Percentiles rank a stretch among this genome's conserved stretches.
Conservation (phyloP, 2,797 vertebrate species). For the Chelon labrosus region DNA sequence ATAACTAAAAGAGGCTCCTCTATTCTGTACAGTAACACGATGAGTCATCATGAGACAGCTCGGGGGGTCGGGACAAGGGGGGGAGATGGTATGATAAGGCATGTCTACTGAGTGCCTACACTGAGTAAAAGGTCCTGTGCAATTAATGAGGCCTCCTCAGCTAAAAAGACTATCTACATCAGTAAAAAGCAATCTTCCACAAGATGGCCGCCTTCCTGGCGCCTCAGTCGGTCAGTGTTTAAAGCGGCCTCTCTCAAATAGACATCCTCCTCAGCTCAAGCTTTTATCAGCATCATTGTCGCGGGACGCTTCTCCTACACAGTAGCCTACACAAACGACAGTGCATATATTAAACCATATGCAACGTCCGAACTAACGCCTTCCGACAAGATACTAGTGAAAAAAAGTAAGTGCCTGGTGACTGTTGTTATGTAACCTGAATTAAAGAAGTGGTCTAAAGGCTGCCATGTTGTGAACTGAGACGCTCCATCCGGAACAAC, state of each 20-base stretch:
- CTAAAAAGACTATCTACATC: slow-evolving; percentile 67
- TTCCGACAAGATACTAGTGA: slow-evolving; percentile 52
- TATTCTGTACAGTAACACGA: slow-evolving; percentile 69
- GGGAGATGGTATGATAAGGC: slow-evolving; percentile 75
- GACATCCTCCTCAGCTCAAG: slow-evolving; percentile 58
- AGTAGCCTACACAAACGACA: slow-evolving; percentile 55
- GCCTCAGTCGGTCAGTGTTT: slow-evolving; percentile 21
- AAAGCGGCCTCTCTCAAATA: slow-evolving; percentile 42
- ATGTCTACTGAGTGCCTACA: slow-evolving; percentile 77
- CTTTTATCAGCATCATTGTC: slow-evolving; percentile 41
- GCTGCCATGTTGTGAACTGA: slow-evolving; percentile 71
- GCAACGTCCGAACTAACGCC: slow-evolving; percentile 58
- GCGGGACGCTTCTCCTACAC: slow-evolving; percentile 40
- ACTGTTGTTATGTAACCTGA: slow-evolving; percentile 76
- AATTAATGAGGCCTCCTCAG: slow-evolving; percentile 74
- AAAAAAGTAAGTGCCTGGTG: slow-evolving; percentile 66
- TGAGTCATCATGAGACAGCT: slow-evolving; percentile 71
- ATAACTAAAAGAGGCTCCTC: slow-evolving; percentile 68
- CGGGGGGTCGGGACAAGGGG: neutral
- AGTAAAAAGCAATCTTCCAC: slow-evolving; percentile 52
- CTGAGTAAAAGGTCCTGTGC: slow-evolving; percentile 77
- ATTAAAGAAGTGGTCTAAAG: slow-evolving; percentile 77
- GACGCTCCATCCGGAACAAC: slow-evolving; percentile 61
- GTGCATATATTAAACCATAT: slow-evolving; percentile 65
- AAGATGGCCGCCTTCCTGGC: slow-evolving; percentile 44